A percentile compares a stretch with the other conserved stretches of the same genome.
Conservation (phyloP, 2,797 vertebrate genomes). For the Cheirogaleus major region DNA sequence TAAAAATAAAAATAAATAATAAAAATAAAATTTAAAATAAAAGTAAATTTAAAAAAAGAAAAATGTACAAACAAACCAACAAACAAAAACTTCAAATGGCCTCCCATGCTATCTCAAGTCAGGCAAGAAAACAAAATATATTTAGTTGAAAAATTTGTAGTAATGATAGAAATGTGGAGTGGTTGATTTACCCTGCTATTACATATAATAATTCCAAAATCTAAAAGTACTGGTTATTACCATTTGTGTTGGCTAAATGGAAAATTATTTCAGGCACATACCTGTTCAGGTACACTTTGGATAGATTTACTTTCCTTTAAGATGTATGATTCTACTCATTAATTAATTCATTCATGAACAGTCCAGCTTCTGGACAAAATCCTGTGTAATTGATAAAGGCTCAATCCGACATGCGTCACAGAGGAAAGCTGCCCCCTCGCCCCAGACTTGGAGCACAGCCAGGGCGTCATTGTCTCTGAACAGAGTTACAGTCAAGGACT, state of each 20-base stretch:
- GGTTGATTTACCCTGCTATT: background rate
- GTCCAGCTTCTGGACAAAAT: background rate
- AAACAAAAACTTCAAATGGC: background rate
- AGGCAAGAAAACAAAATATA: background rate
- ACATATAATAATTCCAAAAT: background rate
- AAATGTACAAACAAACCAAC: no score
- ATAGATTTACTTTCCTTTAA: background rate
- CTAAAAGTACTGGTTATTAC: background rate
- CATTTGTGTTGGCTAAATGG: background rate
- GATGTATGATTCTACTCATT: background rate
- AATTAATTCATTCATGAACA: background rate
- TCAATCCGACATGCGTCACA: background rate
- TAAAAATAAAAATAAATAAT: no score
- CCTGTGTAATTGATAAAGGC: rapidly evolving
- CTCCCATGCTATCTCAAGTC: background rate
- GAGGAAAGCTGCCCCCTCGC: background rate
- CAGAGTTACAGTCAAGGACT: background rate
- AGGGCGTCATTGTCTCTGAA: rapidly evolving
- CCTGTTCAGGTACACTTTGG: background rate
- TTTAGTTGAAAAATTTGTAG: background rate
- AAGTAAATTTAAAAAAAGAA: no score
- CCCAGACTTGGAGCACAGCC: rapidly evolving
- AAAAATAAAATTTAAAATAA: no score
- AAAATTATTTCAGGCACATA: background rate
- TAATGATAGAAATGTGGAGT: background rate